Evolutionary conservation across 2,797 vertebrate species (phyloP), one percentile per base, ranked within the genome.

Genomic region (Synaphobranchus kaupii): DNA sequence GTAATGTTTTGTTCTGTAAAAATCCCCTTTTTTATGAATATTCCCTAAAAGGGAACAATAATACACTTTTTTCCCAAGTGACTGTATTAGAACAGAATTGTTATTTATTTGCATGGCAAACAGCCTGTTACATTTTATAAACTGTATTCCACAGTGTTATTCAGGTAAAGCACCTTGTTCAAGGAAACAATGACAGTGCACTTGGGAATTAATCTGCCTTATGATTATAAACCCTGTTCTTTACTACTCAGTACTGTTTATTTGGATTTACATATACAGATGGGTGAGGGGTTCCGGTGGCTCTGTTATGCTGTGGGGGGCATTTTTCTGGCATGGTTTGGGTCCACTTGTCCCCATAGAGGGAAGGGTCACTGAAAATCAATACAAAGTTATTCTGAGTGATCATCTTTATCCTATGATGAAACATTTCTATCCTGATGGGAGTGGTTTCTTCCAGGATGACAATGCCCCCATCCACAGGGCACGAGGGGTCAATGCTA

Each of bases 1-100:
- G 92, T 96, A 94, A 93, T 91, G 5, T 82, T 48, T 20, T 47
- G 4, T 17, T 48, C 3, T 82, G 17, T 0, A 63, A 17, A 20
- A 20, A 63, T 22, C 44, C 20, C 44, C 60, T 47, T 82, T 10
- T 56, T 15, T 7, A 82, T 34, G 78, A 82, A 47, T 82, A 20
- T 82, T 10, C 13, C 25, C 22, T 25, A 3, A n/a, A 47, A 82
- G 78, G 47, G 6, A 25, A 66, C 4, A 22, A 66, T 22, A 66
- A 66, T 56, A 10, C 10, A 15, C 25, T n/a, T 25, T 48, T 48
- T 47, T 34, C 78, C 39, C 47, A 39, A 39, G 8, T 20, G 78
- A 82, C 39, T 84, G n/a, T n/a, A 54, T 58, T 56, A 84, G 1
- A 66, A n/a, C 25, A 22, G 6, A n/a, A 66, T 17, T 71, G 25